Base-by-base conservation (phyloP, 2,888 invertebrate genomes). In the Neoascia interrupta region DNA sequence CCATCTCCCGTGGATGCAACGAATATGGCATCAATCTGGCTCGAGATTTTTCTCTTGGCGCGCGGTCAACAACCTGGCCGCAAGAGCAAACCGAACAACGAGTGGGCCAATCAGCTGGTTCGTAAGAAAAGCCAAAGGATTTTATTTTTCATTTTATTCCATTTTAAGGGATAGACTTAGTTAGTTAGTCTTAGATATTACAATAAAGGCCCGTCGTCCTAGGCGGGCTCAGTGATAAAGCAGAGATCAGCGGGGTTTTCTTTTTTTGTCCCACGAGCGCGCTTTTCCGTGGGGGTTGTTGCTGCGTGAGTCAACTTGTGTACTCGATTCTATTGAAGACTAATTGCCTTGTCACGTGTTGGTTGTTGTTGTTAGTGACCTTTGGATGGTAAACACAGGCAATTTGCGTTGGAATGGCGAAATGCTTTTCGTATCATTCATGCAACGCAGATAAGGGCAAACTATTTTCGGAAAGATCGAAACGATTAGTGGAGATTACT, bases 71-170 rank as follows among this genome's bases (percentile, higher is more conserved):
- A 45, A 15, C 19, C 10, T 34, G n/a, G n/a, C n/a, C n/a, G n/a
- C 45, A 41, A 31, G 54, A 26, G 36, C 56, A 51, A 16, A 28
- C n/a, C n/a, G n/a, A 6, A 4, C 19, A 36, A 31, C 15, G 13
- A n/a, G 31, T 31, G 31, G 28, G 28, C 47, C 70, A 66, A 76
- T 76, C 76, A 76, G 76, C 76, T 76, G 76, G 70, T 41, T 47
- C 70, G 13, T 47, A 31, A 39, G 45, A 60, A 31, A 47, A 66
- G 10, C 31, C 31, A 19, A 41, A 19, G 21, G 23, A 26, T 6
- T 60, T 53, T 47, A 37, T 70, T 60, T 60, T 76, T 70, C 58
- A 47, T 47, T 64, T 70, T 23, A 54, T 58, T 70, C 37, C 19
- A 70, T 53, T 53, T n/a, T 58, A 64, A 72, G 41, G 26, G 37